Percentiles rank a stretch among this genome's conserved stretches.
Conservation (phyloP, 2,113 vertebrate genomes). For the Motacilla tschutschensis region DNA sequence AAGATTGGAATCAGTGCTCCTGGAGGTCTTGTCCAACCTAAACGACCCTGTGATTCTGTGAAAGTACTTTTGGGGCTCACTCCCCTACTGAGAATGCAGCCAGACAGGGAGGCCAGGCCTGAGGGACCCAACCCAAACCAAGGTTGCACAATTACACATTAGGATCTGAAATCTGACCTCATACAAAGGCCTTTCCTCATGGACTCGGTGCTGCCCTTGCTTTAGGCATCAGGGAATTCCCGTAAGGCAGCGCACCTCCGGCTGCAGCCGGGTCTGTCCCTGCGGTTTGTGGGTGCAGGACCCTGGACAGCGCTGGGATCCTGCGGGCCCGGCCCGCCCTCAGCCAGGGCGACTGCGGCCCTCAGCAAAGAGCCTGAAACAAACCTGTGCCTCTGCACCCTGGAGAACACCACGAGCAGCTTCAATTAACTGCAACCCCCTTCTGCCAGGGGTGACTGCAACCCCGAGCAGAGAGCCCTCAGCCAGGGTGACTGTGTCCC, state of each 20-base stretch:
- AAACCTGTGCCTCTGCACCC: too few relatives aligned
- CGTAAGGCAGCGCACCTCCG: background rate
- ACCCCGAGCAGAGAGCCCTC: too few relatives aligned
- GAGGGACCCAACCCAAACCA: background rate
- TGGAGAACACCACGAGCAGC: too few relatives aligned
- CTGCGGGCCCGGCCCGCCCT: too few relatives aligned
- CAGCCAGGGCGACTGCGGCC: too few relatives aligned
- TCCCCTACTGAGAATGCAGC: background rate
- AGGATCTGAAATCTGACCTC: background rate
- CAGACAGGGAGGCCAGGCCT: background rate
- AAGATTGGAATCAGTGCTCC: background rate
- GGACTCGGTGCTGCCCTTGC: background rate
- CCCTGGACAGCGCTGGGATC: background rate
- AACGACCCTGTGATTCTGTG: background rate
- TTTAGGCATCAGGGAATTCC: background rate
- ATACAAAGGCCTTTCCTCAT: background rate
- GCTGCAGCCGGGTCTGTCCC: background rate
- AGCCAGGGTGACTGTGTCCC: too few relatives aligned
- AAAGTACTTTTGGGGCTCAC: background rate
- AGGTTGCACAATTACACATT: rapidly evolving
- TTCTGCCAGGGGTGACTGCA: too few relatives aligned
- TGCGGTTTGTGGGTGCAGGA: background rate
- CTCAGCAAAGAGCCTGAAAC: too few relatives aligned
- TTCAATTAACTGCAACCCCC: too few relatives aligned
- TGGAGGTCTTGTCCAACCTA: background rate